Percentiles rank a stretch among this genome's conserved stretches.
Conservation (phyloP, 2,797 vertebrate species). For the Rhadinocentrus ornatus region DNA sequence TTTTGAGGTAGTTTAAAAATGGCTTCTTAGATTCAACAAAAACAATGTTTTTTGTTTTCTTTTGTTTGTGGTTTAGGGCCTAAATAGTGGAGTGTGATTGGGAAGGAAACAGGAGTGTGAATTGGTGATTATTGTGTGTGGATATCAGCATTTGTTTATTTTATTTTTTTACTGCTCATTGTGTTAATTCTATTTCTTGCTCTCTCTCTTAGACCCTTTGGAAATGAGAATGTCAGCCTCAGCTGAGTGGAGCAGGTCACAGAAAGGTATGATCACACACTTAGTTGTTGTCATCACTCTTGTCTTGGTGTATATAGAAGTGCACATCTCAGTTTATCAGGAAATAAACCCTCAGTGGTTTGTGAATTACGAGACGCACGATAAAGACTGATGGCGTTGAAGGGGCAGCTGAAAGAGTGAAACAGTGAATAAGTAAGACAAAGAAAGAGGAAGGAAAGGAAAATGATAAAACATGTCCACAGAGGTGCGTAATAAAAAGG, state of each 20-base stretch:
- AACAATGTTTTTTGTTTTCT: background rate
- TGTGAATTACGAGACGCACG: conserved; percentile 41
- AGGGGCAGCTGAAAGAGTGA: conserved; percentile 33
- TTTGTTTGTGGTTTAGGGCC: conserved; percentile 1
- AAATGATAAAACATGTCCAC: conserved; percentile 35
- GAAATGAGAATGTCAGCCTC: conserved; percentile 64
- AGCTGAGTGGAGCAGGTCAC: conserved; percentile 78
- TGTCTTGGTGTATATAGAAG: background rate
- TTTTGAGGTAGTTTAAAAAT: conserved; percentile 3
- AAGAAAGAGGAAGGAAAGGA: conserved; percentile 3
- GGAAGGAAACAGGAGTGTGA: conserved; percentile 4
- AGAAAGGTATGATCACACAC: conserved; percentile 59
- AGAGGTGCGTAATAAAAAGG: conserved; percentile 37
- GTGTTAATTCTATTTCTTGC: background rate
- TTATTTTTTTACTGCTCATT: background rate
- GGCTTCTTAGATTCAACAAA: background rate
- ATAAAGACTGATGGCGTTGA: conserved; percentile 35
- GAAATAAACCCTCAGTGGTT: conserved; percentile 38
- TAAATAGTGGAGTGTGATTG: conserved; percentile 1
- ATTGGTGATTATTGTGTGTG: conserved; percentile 1
- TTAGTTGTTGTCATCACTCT: background rate
- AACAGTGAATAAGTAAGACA: conserved; percentile 23
- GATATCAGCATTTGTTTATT: background rate
- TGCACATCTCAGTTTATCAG: conserved; percentile 1
- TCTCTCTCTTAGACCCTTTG: conserved; percentile 63